Evolutionary conservation across 2,113 vertebrate species (phyloP), one percentile per base, ranked within the genome.

Genomic region (Stictonetta naevosa): DNA sequence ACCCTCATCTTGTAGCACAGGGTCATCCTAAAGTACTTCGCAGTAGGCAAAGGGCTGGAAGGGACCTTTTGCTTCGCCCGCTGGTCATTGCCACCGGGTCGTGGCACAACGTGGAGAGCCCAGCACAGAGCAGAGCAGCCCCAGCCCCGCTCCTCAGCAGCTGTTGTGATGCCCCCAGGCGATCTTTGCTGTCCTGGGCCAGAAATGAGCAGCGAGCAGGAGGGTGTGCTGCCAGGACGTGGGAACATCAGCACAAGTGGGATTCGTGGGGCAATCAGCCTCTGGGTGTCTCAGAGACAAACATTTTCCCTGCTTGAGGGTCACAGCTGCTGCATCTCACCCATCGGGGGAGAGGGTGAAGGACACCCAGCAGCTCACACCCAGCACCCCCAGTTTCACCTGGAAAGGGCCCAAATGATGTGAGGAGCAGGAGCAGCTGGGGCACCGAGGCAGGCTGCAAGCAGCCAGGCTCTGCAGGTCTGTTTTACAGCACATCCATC

Each of bases 31-130:
- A 83, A 79, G 46, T 25, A 38, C 40, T 84, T 86, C 13, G 6
- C 0, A 1, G 21, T 28, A 33, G 8, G 3, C 33, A 59, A n/a
- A 9, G 58, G 58, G 17, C 62, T 84, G 78, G 42, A 26, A 73
- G 33, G 26, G 6, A 21, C 19, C 46, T 66, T 25, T 73, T 72
- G 34, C 50, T 77, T 48, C 62, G 42, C 68, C n/a, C 7, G 1
- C 1, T 0, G 2, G 8, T 29, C 1, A 0, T 14, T 58, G 23
- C 81, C 76, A 31, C 23, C 7, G 8, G 22, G 18, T 0, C 58
- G 69, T 62, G 53, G 15, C 2, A 16, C 42, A 59, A 28, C 17
- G 38, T 1, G 10, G 46, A 72, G 36, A 44, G 33, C 20, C 33
- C 0, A 0, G 40, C 1, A 0, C 18, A 36, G 34, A 16, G 6